Evolutionary conservation across 2,888 invertebrate genomes (phyloP).

Genomic region (Charanyca ferruginea): DNA sequence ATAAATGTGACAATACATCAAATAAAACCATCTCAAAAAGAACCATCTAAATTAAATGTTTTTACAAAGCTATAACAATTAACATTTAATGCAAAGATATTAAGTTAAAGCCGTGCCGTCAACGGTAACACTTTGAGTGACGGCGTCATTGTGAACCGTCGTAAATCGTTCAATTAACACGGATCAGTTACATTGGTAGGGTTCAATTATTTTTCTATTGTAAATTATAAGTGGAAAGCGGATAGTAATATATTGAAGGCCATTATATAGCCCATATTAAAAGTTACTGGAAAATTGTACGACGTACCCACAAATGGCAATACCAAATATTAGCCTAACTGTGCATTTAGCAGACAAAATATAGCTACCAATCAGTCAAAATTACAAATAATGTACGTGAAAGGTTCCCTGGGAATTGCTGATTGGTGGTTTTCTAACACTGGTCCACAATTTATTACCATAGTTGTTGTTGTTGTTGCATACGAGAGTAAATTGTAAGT

Average conservation of each 20-base stretch:
- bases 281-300: no score
- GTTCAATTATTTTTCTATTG: slow-evolving; percentile 40
- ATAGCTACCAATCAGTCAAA: no score
- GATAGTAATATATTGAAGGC: neutral
- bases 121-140: slow-evolving; percentile 42
- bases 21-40: no score
- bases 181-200: slow-evolving; percentile 69
- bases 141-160: slow-evolving; percentile 64
- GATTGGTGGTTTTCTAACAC: no score
- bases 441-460: no score
- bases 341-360: no score
- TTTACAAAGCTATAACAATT: slow-evolving; percentile 19
- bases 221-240: slow-evolving; percentile 27
- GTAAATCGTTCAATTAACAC: slow-evolving; percentile 75
- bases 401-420: no score
- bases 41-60: neutral
- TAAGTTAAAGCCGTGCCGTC: slow-evolving; percentile 17
- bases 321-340: no score
- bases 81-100: slow-evolving; percentile 39
- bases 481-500: no score
- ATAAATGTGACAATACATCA: neutral
- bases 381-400: no score
- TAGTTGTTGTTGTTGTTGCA: no score
- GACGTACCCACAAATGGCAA: neutral
- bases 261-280: no score